Evolutionary conservation across 2,888 invertebrate species (phyloP).

Genomic region (Notocelia uddmanniana): DNA sequence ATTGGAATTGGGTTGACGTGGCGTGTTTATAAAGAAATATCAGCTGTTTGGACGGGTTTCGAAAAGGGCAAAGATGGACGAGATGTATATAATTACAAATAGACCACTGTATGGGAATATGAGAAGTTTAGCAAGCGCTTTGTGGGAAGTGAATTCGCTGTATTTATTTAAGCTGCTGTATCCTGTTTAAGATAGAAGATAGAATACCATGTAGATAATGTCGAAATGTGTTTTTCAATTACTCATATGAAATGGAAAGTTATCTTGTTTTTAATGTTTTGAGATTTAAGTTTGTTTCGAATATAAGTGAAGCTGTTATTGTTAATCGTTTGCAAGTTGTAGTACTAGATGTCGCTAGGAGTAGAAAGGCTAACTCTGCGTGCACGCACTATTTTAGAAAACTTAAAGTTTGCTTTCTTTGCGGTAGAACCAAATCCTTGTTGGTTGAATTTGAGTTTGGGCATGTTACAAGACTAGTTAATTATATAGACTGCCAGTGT

Average conservation of each 20-base stretch:
- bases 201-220: slow-evolving; percentile 6
- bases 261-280: background rate
- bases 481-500: too few relatives aligned
- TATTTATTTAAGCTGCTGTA: slow-evolving; percentile 2
- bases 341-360: background rate
- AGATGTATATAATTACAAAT: slow-evolving; percentile 57
- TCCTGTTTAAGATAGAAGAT: slow-evolving; percentile 4
- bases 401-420: too few relatives aligned
- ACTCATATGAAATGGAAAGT: background rate
- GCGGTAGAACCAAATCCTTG: too few relatives aligned
- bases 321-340: too few relatives aligned
- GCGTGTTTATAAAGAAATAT: slow-evolving; percentile 59
- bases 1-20: slow-evolving; percentile 13
- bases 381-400: too few relatives aligned
- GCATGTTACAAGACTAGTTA: too few relatives aligned
- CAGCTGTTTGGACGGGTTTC: slow-evolving; percentile 60
- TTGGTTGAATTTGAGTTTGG: too few relatives aligned
- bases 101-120: slow-evolving; percentile 47
- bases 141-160: slow-evolving; percentile 22
- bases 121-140: background rate
- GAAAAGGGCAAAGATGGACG: slow-evolving; percentile 58
- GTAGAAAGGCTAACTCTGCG: background rate
- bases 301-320: too few relatives aligned
- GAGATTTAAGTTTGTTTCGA: background rate
- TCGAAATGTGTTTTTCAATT: slow-evolving; percentile 2